Base-by-base conservation (phyloP, 2,113 vertebrate species). In the Malurus elegans region DNA sequence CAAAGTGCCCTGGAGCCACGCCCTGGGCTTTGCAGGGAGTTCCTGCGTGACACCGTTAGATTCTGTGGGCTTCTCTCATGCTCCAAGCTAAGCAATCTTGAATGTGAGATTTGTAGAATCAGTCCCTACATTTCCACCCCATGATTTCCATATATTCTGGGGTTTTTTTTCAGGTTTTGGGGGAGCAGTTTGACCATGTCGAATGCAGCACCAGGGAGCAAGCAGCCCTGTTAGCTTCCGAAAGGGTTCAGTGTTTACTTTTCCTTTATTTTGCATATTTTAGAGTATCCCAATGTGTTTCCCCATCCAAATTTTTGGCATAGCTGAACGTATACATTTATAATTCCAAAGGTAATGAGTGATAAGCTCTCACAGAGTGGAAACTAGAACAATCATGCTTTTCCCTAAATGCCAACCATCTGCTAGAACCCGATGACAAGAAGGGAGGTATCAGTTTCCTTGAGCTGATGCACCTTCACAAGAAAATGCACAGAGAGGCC, bases 91-190 rank as follows among this genome's bases (percentile, higher is more conserved):
- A 70, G 14, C 24, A 42, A 7, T 48, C 31, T 60, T 26, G 12
- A 6, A 0, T 0, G 1, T 42, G 47, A 86, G 34, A 24, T 58
- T 50, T 78, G 29, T 56, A 54, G 34, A 44, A 57, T 45, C 50
- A 29, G 28, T 72, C 36, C 14, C 45, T 57, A 23, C 0, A 1
- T 79, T 96, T 80, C 25, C 2, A 34, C 11, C 5, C 0, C 0
- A 1, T 58, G 8, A 2, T 60, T 90, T 85, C 40, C 42, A 42
- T 25, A 5, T 36, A 12, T 15, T 61, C 21, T 1, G 0, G n/a
- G n/a, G 4, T 11, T 38, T 53, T 54, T 76, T 70, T 53, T 28
- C 56, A 44, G 24, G 18, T 5, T 72, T 83, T 76, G 1, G 34
- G 29, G 71, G 18, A 64, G 25, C 5, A 69, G 10, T 40, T 58